Evolutionary conservation across 1,140 invertebrate genomes (phyloP), one percentile per base, ranked within the genome.

Genomic region (Whitmania pigra): DNA sequence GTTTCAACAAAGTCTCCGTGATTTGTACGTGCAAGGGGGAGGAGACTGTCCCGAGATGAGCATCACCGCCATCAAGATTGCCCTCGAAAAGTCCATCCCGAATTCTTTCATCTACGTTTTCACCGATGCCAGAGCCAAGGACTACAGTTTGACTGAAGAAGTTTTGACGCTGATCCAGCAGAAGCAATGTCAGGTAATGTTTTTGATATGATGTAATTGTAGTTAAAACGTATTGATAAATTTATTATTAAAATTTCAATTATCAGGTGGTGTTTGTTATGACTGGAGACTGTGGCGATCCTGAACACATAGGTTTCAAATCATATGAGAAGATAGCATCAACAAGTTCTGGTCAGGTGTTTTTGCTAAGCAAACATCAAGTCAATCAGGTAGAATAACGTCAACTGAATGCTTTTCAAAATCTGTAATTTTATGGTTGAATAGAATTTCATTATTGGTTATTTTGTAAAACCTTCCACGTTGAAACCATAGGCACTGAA

Each of bases 11-110:
- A 83, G 85, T 18, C 77, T 88, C 29, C 81, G 84, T 53, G 80
- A 84, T 27, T 82, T 89, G 0, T 82, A 82, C n/a, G 85, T 89
- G 15, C 83, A 86, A 66, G 87, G 88, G 0, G 88, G 88, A n/a
- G 88, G 87, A 0, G 88, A 89, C 75, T 90, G 89, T 78, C 88
- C 88, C 0, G 89, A 90, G 80, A 88, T 86, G 83, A 86, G 87
- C 17, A 78, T 90, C 13, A 82, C 81, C 0, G 88, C 86, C 2
- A 87, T 90, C 43, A 83, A 84, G 43, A 78, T 84, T 73, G 89
- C 88, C 0, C 79, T 90, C 3, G 84, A 88, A 72, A 83, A 85
- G 17, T 86, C 87, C 49, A 78, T 86, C 13, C 88, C 88, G 0
- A 82, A 85, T 69, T 89, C 88, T 0, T 89, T 85, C 77, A 83